These are phyloP conservation scores for Caradrina clavipalpis DNA, from an alignment of 2,888 invertebrate species.

Conservation along the genomic window DNA sequence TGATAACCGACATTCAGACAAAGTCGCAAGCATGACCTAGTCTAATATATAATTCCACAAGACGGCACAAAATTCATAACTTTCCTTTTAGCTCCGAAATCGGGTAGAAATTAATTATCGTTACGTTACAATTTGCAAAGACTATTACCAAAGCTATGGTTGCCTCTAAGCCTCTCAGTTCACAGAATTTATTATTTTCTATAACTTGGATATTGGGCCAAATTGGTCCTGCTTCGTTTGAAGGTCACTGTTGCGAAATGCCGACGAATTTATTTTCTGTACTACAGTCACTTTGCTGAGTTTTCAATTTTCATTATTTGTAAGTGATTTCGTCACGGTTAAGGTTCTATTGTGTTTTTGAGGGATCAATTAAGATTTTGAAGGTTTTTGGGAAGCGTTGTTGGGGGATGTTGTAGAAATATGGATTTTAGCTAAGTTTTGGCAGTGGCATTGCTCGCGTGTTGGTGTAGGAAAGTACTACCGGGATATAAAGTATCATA, in stretches of 20 bases:
- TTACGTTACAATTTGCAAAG: slow-evolving; percentile 42
- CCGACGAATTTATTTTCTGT: slow-evolving; percentile 24
- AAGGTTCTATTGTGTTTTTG: background rate
- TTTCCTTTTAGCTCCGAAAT: slow-evolving; percentile 27
- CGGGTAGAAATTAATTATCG: slow-evolving; percentile 51
- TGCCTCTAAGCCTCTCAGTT: slow-evolving; percentile 30
- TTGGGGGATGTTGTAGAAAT: background rate
- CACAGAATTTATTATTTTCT: slow-evolving; percentile 55
- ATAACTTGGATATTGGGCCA: slow-evolving; percentile 42
- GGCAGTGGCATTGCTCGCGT: background rate
- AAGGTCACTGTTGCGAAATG: slow-evolving; percentile 40
- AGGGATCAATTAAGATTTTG: background rate
- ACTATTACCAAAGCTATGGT: slow-evolving; percentile 31
- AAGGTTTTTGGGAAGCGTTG: background rate
- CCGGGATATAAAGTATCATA: too few species aligned
- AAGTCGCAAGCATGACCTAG: too few species aligned
- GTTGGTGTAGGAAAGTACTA: too few species aligned
- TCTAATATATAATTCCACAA: slow-evolving; percentile 18
- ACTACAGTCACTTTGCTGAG: slow-evolving; percentile 3
- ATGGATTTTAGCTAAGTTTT: background rate
- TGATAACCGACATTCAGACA: too few species aligned
- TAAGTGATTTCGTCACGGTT: slow-evolving; percentile 20
- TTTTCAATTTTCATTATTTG: slow-evolving; percentile 26
- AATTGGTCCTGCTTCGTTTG: slow-evolving; percentile 33
- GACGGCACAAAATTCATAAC: slow-evolving; percentile 19